Conservation (phyloP, 1,140 invertebrate genomes). For the Drosophila serrata region DNA sequence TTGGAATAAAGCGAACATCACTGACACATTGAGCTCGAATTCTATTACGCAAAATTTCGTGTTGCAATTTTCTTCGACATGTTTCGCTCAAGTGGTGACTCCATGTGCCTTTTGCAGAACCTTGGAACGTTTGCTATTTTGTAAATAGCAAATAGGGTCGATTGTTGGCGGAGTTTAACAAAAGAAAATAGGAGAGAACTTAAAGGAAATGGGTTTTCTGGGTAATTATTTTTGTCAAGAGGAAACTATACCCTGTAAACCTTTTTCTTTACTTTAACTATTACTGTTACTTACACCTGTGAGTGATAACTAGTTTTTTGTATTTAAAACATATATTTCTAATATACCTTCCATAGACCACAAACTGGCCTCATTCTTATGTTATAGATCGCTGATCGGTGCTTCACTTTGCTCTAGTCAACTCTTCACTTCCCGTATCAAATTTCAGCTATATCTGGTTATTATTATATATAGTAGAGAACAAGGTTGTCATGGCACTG, state of each 20-base stretch:
- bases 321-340: not conserved
- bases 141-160: not conserved
- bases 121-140: conserved; percentile 2
- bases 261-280: too few species aligned
- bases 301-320: too few species aligned
- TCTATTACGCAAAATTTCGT: conserved; percentile 48
- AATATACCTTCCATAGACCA: not conserved
- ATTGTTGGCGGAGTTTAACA: conserved; percentile 4
- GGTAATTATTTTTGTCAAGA: not conserved
- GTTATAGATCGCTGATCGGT: conserved; percentile 27
- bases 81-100: conserved; percentile 33
- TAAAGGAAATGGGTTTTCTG: conserved; percentile 1
- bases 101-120: conserved; percentile 26
- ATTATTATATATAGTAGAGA: conserved; percentile 39
- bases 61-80: conserved; percentile 48
- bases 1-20: conserved; percentile 13
- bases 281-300: too few species aligned
- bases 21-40: conserved; percentile 44
- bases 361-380: conserved; percentile 17
- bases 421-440: conserved; percentile 27
- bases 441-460: conserved; percentile 39
- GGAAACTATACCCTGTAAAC: not conserved
- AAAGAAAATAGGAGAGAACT: conserved; percentile 1
- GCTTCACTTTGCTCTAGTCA: conserved; percentile 7
- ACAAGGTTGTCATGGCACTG: conserved; percentile 52